Evolutionary conservation across 2,888 invertebrate species (phyloP), one percentile per base, ranked within the genome.

Genomic region (Synergus gifuensis): DNA sequence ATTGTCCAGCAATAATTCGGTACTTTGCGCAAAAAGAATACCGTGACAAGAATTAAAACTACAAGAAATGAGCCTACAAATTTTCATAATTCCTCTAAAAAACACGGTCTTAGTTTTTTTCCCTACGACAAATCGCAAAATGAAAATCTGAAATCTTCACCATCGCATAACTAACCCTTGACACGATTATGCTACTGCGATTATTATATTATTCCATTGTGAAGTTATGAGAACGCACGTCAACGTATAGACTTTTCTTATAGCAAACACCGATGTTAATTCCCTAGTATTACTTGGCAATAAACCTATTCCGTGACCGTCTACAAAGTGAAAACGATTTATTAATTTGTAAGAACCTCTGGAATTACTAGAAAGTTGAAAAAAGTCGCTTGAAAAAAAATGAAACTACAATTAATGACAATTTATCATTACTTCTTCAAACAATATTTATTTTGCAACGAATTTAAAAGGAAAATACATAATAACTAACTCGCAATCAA

Each of bases 131-230:
- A 73, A 18, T 60, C 16, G 16, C 73, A 54, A 73, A 73, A 73
- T 49, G 9, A 36, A 73, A 73, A 54, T 73, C 49, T 73, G 40
- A 49, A 54, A 73, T 73, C 73, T 36, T 73, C 54, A 40, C 18
- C n/a, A 54, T 73, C 36, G 40, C 54, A 40, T 73, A 73, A 73
- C 36, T 54, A 36, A 54, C 73, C 73, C 73, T 73, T 73, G 73
- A 54, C 73, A 73, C n/a, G 54, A 73, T 73, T 54, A 73, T 73
- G 54, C 36, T 54, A 49, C 73, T 73, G 36, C n/a, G 54, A 73
- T 73, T 73, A 54, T 73, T 54, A 36, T 36, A 73, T 73, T 73
- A 69, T 69, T 69, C 69, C 49, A 69, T 67, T 67, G 69, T 49
- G 73, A 54, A 40, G 73, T 54, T 54, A 73, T 73, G 73, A 73